Percentiles rank a stretch among this genome's conserved stretches.
These are phyloP conservation scores for Catharus fuscescens DNA, from an alignment of 2,113 vertebrate species.

Conservation along the genomic window DNA sequence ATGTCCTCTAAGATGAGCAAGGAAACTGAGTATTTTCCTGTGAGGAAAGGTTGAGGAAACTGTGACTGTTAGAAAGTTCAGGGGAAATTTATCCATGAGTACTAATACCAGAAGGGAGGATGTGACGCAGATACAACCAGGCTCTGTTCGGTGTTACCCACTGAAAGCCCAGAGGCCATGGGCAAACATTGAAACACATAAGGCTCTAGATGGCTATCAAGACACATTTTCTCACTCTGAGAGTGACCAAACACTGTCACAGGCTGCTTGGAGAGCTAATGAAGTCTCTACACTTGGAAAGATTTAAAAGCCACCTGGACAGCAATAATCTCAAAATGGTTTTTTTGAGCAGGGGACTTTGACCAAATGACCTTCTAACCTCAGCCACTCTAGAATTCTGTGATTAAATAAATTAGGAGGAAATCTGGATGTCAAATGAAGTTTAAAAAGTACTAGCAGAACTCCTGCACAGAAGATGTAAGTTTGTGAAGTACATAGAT, in stretches of 20 bases:
- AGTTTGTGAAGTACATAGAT: neutral
- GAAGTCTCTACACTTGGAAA: neutral
- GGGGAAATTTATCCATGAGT: neutral
- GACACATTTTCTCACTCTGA: neutral
- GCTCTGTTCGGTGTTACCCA: neutral
- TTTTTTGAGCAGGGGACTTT: neutral
- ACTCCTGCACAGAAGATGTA: neutral
- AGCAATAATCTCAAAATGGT: accelerated
- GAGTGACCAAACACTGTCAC: neutral
- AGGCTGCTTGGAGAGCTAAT: neutral
- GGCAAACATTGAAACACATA: neutral
- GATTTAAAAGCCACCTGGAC: neutral
- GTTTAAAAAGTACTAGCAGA: neutral
- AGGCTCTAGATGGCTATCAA: neutral
- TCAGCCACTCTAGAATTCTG: neutral
- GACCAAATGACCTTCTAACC: neutral
- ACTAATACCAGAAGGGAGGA: accelerated
- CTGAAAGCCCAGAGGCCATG: neutral
- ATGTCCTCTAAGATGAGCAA: accelerated
- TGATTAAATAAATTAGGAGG: neutral
- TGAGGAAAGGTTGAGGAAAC: neutral
- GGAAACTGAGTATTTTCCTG: neutral
- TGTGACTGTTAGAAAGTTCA: neutral
- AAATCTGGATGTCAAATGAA: neutral
- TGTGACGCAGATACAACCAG: accelerated